Evolutionary conservation across 2,888 invertebrate genomes (phyloP).

Genomic region (Seladonia tumulorum): DNA sequence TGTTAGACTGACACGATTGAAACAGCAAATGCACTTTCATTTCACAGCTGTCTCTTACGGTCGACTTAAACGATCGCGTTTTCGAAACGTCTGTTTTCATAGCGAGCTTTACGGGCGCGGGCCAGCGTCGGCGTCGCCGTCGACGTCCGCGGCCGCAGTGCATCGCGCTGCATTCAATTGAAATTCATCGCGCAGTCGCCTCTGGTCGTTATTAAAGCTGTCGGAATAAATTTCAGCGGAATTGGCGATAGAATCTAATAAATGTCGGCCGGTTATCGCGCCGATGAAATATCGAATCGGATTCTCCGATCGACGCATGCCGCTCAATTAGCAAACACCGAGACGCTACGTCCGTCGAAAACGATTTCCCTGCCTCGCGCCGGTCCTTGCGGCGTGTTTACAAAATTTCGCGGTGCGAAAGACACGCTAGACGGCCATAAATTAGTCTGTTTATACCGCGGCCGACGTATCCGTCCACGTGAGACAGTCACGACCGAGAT

Average conservation of each 20-base stretch:
- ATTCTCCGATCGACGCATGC: constrained; percentile 21
- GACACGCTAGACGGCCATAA: not conserved
- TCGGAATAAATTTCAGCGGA: constrained; percentile 46
- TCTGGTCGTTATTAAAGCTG: constrained; percentile 49
- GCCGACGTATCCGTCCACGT: not conserved
- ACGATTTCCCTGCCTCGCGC: not conserved
- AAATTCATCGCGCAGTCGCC: constrained; percentile 44
- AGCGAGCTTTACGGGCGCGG: not conserved
- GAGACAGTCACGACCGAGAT: not conserved
- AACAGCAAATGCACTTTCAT: not conserved
- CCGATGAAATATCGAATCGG: constrained; percentile 43
- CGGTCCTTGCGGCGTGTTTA: not conserved
- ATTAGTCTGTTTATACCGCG: not conserved
- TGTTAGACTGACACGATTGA: too few relatives aligned
- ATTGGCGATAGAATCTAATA: constrained; percentile 49
- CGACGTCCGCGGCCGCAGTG: not conserved
- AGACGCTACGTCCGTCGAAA: not conserved
- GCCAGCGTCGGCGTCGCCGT: not conserved
- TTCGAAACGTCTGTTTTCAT: constrained; percentile 12
- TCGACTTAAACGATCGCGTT: constrained; percentile 2
- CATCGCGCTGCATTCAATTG: constrained; percentile 31
- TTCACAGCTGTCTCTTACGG: not conserved
- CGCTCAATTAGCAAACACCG: constrained; percentile 20
- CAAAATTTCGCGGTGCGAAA: not conserved
- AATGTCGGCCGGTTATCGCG: constrained; percentile 48